Conservation (phyloP, 2,113 vertebrate genomes). For the Narcine bancroftii region DNA sequence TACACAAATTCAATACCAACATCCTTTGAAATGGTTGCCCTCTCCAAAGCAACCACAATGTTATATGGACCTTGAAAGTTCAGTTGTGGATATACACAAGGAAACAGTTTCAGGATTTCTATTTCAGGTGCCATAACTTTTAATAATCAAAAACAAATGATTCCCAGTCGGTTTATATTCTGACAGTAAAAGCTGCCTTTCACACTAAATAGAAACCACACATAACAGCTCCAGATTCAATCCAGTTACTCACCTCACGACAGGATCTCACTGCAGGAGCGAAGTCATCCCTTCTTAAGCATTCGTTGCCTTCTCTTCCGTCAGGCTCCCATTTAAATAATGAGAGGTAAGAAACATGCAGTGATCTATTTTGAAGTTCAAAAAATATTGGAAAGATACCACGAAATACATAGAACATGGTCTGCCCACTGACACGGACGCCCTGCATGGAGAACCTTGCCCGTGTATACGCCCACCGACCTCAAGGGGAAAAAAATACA, state of each 20-base stretch:
- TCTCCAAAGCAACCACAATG: too few relatives aligned
- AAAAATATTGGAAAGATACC: background rate
- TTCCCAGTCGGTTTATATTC: background rate
- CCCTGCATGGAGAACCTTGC: background rate
- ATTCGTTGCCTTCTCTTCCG: background rate
- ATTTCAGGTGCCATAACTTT: background rate
- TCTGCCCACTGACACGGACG: too few relatives aligned
- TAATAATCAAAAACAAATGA: background rate
- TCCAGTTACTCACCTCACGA: background rate
- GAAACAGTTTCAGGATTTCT: too few relatives aligned
- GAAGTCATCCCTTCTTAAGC: background rate
- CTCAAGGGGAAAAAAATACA: too few relatives aligned
- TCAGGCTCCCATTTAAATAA: background rate
- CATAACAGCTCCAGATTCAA: background rate
- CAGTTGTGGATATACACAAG: too few relatives aligned
- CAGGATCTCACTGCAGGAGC: background rate
- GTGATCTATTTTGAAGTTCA: background rate
- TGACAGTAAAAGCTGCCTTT: background rate
- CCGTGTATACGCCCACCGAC: background rate
- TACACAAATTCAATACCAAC: too few relatives aligned
- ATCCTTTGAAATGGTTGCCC: too few relatives aligned
- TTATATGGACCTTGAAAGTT: too few relatives aligned
- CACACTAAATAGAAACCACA: background rate
- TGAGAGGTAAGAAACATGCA: background rate
- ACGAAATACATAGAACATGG: background rate